phyloP scores from a whole-genome alignment of 2,113 vertebrate genomes.

The Sorex fumeus region DNA sequence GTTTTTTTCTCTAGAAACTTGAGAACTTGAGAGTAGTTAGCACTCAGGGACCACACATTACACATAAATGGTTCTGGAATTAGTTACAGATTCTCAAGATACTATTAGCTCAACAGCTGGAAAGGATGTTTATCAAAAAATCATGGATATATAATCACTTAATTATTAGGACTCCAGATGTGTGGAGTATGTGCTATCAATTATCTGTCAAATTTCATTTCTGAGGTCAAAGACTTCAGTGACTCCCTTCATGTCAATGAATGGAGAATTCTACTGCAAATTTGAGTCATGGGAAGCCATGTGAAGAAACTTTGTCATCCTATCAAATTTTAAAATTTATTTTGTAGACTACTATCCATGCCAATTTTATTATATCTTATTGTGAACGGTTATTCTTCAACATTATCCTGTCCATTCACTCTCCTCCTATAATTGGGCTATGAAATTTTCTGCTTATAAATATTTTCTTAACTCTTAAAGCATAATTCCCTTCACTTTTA shows the following conservation, averaged over 20 bases:
- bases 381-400: constrained; percentile 6
- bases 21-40: not conserved
- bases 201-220: constrained; percentile 37
- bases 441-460: constrained; percentile 16
- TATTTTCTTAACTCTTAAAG: not conserved
- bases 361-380: constrained; percentile 27
- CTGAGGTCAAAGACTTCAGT: constrained; percentile 33
- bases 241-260: not conserved
- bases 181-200: constrained; percentile 47
- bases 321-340: not conserved
- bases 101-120: not conserved
- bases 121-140: constrained; percentile 56
- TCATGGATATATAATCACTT: constrained; percentile 30
- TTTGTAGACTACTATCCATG: not conserved
- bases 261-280: not conserved
- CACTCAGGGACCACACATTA: not conserved
- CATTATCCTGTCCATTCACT: not conserved
- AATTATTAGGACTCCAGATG: constrained; percentile 43
- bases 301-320: not conserved
- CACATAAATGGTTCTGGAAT: constrained; percentile 23
- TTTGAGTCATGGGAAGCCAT: not conserved
- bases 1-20: not conserved
- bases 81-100: constrained; percentile 43
- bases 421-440: constrained; percentile 8
- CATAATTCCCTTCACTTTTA: constrained; percentile 21